phyloP scores from a whole-genome alignment of 2,797 vertebrate species.

The Pachyuromys duprasi region DNA sequence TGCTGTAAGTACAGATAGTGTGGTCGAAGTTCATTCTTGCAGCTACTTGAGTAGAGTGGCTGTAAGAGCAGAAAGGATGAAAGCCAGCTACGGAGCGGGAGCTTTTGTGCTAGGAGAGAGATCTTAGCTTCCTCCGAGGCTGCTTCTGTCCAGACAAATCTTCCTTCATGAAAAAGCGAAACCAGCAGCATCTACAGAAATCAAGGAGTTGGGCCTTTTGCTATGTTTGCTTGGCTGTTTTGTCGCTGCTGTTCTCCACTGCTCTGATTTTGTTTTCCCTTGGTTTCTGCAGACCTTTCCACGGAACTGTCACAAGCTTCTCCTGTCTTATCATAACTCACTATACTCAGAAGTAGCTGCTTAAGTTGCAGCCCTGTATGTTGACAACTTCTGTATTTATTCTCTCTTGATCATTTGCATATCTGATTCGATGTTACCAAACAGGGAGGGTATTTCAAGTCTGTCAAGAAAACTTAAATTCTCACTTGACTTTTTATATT shows the following conservation, averaged over 20 bases:
- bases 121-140: neutral
- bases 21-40: neutral
- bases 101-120: neutral
- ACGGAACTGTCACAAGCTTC: neutral
- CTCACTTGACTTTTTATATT: neutral
- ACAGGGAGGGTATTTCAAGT: slow-evolving; percentile 19
- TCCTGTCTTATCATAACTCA: neutral
- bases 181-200: neutral
- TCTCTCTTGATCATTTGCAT: slow-evolving; percentile 1
- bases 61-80: neutral
- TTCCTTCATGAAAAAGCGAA: neutral
- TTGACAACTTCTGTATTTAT: neutral
- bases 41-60: neutral
- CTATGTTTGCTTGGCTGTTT: neutral
- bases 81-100: neutral
- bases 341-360: neutral
- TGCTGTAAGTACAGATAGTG: neutral
- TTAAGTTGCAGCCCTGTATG: slow-evolving; percentile 5
- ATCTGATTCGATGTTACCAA: slow-evolving; percentile 5
- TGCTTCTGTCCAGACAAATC: neutral
- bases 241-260: neutral
- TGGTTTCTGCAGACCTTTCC: neutral
- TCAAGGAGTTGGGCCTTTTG: neutral
- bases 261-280: neutral
- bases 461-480: neutral